These are phyloP conservation scores for Oscheius onirici DNA, from an alignment of 2,888 invertebrate species.

Conservation along the genomic window DNA sequence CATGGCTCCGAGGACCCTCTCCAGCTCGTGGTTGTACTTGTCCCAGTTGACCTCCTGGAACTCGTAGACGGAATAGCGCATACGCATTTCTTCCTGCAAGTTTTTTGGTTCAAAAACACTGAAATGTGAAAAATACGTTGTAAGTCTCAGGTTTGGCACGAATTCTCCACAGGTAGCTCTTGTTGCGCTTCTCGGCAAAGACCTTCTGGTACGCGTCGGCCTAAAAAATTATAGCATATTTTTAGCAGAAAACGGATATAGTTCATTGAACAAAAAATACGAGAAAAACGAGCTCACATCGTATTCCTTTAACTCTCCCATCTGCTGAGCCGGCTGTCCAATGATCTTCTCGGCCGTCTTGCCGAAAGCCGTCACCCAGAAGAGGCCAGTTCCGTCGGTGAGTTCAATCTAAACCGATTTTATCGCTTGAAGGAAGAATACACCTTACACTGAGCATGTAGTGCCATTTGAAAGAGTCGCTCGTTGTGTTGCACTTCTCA, in stretches of 20 bases:
- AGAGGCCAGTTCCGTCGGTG: conserved; percentile 86
- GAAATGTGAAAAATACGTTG: conserved; percentile 76
- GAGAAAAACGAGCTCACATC: too few species aligned
- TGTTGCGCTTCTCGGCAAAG: conserved; percentile 83
- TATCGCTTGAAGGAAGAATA: background rate
- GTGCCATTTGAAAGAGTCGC: conserved; percentile 80
- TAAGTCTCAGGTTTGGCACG: conserved; percentile 89
- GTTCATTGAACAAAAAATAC: conserved; percentile 6
- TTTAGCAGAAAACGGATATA: background rate
- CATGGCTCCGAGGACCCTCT: conserved; percentile 37
- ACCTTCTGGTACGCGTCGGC: conserved; percentile 78
- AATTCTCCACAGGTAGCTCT: conserved; percentile 84
- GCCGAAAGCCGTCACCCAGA: conserved; percentile 91
- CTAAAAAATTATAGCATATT: conserved; percentile 24
- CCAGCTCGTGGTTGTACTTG: conserved; percentile 46
- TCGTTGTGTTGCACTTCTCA: conserved; percentile 90
- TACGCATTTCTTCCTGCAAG: conserved; percentile 59
- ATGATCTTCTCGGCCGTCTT: conserved; percentile 82
- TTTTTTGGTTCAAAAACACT: background rate
- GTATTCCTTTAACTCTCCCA: conserved; percentile 78
- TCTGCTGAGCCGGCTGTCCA: conserved; percentile 80
- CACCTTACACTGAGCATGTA: conserved; percentile 48
- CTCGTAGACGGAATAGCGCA: conserved; percentile 47
- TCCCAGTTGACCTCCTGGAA: conserved; percentile 54
- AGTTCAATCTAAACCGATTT: conserved; percentile 80